Evolutionary conservation across 2,797 vertebrate genomes (phyloP).

Genomic region (Stomatorhinus walkeri): DNA sequence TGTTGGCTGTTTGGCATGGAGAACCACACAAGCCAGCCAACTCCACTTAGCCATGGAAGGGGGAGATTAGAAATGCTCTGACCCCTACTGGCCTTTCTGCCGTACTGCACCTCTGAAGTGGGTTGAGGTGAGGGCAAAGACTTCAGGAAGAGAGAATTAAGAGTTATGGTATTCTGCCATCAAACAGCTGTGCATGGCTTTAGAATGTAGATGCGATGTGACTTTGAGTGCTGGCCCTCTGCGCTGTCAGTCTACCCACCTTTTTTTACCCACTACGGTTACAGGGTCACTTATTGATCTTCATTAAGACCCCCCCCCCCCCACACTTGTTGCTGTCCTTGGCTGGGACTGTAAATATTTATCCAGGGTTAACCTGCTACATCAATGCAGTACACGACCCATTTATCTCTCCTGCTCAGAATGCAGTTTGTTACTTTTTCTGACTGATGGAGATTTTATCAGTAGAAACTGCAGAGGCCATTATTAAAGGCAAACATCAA

Average conservation of each 20-base stretch:
- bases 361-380: slow-evolving; percentile 62
- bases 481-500: slow-evolving; percentile 49
- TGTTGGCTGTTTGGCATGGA: slow-evolving; percentile 23
- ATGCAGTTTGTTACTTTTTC: slow-evolving; percentile 19
- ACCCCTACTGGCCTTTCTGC: slow-evolving; percentile 33
- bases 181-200: neutral
- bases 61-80: slow-evolving; percentile 35
- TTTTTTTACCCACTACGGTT: neutral
- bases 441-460: slow-evolving; percentile 41
- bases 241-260: neutral
- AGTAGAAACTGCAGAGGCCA: slow-evolving; percentile 26
- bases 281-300: neutral
- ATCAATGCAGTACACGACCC: slow-evolving; percentile 31
- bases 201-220: neutral
- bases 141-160: neutral
- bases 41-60: slow-evolving; percentile 33
- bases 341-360: slow-evolving; percentile 67
- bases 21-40: slow-evolving; percentile 29
- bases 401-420: slow-evolving; percentile 39
- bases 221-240: neutral
- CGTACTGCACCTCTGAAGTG: neutral
- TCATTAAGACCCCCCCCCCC: neutral
- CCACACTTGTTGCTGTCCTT: slow-evolving; percentile 41
- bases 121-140: neutral
- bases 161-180: neutral